Evolutionary conservation across 2,888 invertebrate genomes (phyloP).

Genomic region (Andrena bicolor): DNA sequence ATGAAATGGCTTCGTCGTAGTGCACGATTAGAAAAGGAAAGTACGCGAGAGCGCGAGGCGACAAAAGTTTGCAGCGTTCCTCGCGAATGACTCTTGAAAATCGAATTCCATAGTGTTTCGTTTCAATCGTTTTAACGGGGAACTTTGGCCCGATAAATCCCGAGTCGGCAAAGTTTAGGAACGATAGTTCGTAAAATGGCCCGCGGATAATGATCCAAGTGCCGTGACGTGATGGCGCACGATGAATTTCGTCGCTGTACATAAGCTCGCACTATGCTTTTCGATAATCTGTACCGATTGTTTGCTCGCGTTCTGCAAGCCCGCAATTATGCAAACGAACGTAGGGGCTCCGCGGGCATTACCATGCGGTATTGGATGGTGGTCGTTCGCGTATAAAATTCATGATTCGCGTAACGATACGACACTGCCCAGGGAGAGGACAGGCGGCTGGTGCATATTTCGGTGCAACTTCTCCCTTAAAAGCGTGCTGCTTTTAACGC

Average conservation of each 20-base stretch:
- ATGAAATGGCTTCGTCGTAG: neutral
- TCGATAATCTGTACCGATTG: slow-evolving; percentile 60
- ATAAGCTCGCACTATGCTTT: slow-evolving; percentile 56
- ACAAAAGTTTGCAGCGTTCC: neutral
- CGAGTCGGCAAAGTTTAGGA: neutral
- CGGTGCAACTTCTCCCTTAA: neutral
- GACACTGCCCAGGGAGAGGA: neutral
- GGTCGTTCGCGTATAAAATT: slow-evolving; percentile 30
- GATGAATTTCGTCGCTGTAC: slow-evolving; percentile 30
- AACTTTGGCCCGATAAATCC: slow-evolving; percentile 26
- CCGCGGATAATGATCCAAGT: neutral
- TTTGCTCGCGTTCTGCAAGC: slow-evolving; percentile 25
- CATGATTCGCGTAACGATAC: slow-evolving; percentile 16
- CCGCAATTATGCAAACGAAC: slow-evolving; percentile 53
- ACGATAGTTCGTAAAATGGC: slow-evolving; percentile 3
- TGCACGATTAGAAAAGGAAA: neutral
- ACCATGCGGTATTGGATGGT: slow-evolving; percentile 6
- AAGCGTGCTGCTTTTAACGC: neutral
- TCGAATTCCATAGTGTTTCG: slow-evolving; percentile 23
- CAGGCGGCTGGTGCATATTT: neutral
- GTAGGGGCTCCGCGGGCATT: slow-evolving; percentile 19
- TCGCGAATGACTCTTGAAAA: neutral
- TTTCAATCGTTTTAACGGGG: slow-evolving; percentile 26
- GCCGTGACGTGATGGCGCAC: neutral
- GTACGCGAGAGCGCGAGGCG: neutral